Evolutionary conservation across 2,113 vertebrate species (phyloP), one percentile per base, ranked within the genome.

Genomic region (Tautogolabrus adspersus): DNA sequence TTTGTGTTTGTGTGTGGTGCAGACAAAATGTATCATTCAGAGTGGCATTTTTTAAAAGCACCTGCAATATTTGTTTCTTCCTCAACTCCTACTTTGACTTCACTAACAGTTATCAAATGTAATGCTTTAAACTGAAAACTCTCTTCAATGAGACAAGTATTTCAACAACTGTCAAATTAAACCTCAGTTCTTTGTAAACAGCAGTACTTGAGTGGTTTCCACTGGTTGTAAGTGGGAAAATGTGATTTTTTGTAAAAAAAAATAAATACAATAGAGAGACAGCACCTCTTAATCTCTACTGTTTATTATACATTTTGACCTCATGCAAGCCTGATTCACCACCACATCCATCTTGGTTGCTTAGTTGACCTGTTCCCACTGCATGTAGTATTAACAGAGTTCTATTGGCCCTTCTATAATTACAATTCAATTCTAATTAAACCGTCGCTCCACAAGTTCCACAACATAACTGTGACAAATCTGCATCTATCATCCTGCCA

Each of bases 341-440:
- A 3, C 23, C 37, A 61, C 30, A 49, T 46, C 67, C 9, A 66
- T 34, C 30, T 4, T 34, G 30, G 30, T 34, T 34, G 30, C 30
- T 34, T 34, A 6, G 30, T 34, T 34, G 30, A 34, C 30, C 30
- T 6, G 30, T 34, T 34, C 30, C 30, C 30, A 6, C 30, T 34
- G 30, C 30, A 34, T 34, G 4, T 34, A 34, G 30, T 34, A 34
- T 34, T 34, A 6, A 34, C 30, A 66, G 54, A 82, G 37, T n/a
- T 66, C 10, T 78, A 75, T 78, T 74, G 63, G 82, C 49, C 58
- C 23, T n/a, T n/a, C 62, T 16, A 70, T 90, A 77, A 90, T 85
- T 84, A 63, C 76, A 84, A 81, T 84, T 73, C 82, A 81, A 77
- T 87, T 83, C 34, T 84, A 89, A 89, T 89, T 73, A 84, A 57